Evolutionary conservation across 2,888 invertebrate species (phyloP).

Genomic region (Mantis religiosa): DNA sequence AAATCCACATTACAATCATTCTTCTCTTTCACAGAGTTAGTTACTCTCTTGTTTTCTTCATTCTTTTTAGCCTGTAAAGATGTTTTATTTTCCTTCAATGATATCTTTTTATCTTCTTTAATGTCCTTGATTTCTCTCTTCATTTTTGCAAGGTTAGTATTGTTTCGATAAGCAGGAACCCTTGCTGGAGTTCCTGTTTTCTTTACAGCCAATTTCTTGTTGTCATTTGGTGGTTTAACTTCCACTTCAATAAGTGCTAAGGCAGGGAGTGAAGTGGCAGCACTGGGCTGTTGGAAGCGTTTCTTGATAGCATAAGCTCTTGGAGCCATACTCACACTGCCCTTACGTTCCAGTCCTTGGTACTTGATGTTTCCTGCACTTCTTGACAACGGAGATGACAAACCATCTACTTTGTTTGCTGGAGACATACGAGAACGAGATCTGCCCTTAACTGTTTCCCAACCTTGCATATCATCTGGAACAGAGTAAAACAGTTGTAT

Average conservation of each 20-base stretch:
- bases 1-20: background rate
- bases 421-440: conserved; percentile 57
- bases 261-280: conserved; percentile 77
- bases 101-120: background rate
- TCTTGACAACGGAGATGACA: conserved; percentile 31
- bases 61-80: background rate
- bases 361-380: conserved; percentile 34
- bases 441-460: conserved; percentile 76
- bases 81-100: background rate
- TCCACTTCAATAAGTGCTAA: conserved; percentile 46
- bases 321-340: background rate
- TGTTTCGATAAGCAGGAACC: background rate
- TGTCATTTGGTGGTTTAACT: conserved; percentile 12
- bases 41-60: background rate
- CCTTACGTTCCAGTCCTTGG: conserved; percentile 21
- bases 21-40: background rate
- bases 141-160: conserved; percentile 10
- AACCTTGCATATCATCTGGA: conserved; percentile 55
- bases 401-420: conserved; percentile 32
- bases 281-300: conserved; percentile 76
- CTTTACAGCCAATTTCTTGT: background rate
- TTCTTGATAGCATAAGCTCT: conserved; percentile 46
- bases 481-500: background rate
- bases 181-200: background rate
- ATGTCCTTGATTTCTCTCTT: conserved; percentile 20